Conservation (phyloP, 2,888 invertebrate genomes). For the Aquatica leii region DNA sequence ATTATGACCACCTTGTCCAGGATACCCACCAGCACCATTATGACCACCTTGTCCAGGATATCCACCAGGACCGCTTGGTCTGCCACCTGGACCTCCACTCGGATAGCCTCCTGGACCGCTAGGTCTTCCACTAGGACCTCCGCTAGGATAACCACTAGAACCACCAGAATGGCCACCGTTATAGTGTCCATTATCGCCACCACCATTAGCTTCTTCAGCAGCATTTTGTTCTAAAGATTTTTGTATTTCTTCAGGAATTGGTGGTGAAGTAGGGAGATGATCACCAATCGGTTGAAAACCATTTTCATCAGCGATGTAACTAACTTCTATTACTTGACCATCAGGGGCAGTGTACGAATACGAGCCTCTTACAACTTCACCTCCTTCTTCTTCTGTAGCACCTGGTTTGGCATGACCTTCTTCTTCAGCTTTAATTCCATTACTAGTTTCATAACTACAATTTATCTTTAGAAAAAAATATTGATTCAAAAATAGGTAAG, state of each 20-base stretch:
- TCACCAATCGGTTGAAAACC: constrained; percentile 70
- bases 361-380: constrained; percentile 66
- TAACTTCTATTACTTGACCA: constrained; percentile 67
- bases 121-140: constrained; percentile 44
- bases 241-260: constrained; percentile 71
- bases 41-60: constrained; percentile 44
- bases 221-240: constrained; percentile 65
- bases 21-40: constrained; percentile 44
- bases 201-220: constrained; percentile 58
- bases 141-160: constrained; percentile 43
- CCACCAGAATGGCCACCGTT: constrained; percentile 35
- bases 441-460: constrained; percentile 69
- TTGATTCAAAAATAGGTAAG: too few species aligned
- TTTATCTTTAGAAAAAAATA: too few species aligned
- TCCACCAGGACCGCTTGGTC: constrained; percentile 46
- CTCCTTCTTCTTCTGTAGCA: constrained; percentile 66
- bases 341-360: constrained; percentile 73
- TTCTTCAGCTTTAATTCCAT: constrained; percentile 71
- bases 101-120: constrained; percentile 39
- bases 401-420: constrained; percentile 68
- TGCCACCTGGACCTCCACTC: constrained; percentile 44
- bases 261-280: constrained; percentile 70
- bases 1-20: constrained; percentile 36
- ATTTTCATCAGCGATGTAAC: constrained; percentile 73
- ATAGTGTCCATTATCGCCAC: constrained; percentile 44